Conservation (phyloP, 2,797 vertebrate genomes). For the Remorina albescens region DNA sequence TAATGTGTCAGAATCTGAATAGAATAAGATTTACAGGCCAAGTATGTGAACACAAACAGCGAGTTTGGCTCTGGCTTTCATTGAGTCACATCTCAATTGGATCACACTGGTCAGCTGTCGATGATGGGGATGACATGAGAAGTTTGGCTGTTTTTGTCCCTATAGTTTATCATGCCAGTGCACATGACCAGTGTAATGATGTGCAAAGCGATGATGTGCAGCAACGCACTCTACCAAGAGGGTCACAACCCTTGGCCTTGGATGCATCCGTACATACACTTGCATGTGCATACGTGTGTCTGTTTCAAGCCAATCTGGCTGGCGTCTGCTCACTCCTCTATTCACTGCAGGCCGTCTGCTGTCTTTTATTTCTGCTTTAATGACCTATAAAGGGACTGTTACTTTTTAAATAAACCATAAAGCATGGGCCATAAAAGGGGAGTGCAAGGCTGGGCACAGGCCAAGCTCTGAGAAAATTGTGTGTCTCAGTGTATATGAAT, state of each 20-base stretch:
- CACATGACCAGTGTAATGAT: constrained; percentile 47
- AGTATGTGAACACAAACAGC: neutral
- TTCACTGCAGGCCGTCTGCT: constrained; percentile 77
- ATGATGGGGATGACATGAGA: neutral
- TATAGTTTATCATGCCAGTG: constrained; percentile 10
- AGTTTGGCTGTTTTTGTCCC: too few relatives aligned
- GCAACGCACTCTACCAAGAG: constrained; percentile 39
- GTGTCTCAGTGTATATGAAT: constrained; percentile 31
- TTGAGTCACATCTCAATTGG: neutral
- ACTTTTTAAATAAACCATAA: constrained; percentile 89
- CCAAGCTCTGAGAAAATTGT: constrained; percentile 72
- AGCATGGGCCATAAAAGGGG: constrained; percentile 83
- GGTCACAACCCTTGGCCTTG: constrained; percentile 70
- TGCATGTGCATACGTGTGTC: constrained; percentile 23
- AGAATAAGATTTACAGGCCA: neutral
- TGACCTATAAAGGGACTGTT: constrained; percentile 87
- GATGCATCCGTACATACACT: constrained; percentile 57
- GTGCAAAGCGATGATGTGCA: constrained; percentile 61
- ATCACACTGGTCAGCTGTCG: neutral
- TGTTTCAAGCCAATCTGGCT: constrained; percentile 68
- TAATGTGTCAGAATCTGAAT: neutral
- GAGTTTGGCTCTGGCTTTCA: neutral
- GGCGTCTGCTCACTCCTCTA: constrained; percentile 73
- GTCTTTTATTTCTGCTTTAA: constrained; percentile 85
- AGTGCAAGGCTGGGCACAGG: constrained; percentile 80